These are phyloP conservation scores for Rissa tridactyla DNA, from an alignment of 2,113 vertebrate genomes.

Conservation along the genomic window DNA sequence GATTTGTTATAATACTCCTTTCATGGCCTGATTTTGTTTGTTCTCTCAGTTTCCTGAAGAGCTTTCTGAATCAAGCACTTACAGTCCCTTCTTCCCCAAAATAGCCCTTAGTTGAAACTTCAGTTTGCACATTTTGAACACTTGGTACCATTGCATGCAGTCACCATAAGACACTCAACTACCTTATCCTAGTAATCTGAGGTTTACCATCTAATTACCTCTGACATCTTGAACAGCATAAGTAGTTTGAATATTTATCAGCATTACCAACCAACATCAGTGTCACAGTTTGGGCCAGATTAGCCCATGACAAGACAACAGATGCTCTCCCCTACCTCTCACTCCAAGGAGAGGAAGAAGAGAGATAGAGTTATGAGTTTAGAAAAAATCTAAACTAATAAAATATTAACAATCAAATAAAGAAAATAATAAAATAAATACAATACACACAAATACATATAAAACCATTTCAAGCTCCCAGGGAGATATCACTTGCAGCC, in stretches of 20 bases:
- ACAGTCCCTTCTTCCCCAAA: not conserved
- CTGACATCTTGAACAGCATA: not conserved
- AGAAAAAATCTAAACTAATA: too few relatives aligned
- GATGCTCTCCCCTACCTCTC: too few relatives aligned
- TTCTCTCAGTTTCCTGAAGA: not conserved
- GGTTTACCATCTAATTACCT: not conserved
- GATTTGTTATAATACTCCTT: not conserved
- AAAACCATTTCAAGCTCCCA: too few relatives aligned
- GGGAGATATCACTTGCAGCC: too few relatives aligned
- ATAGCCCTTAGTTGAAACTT: not conserved
- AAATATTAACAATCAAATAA: too few relatives aligned
- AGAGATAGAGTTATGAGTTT: too few relatives aligned
- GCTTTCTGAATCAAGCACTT: not conserved
- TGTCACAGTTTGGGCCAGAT: too few relatives aligned
- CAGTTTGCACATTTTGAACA: not conserved
- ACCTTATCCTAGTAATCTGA: too few relatives aligned
- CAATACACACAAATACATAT: too few relatives aligned
- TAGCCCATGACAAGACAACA: too few relatives aligned
- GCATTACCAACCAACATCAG: conserved; percentile 25
- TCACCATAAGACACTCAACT: not conserved
- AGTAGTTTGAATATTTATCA: conserved; percentile 26
- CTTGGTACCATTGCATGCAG: not conserved
- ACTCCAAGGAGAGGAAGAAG: too few relatives aligned
- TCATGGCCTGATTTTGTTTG: not conserved
- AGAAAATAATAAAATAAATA: too few relatives aligned